Base-by-base conservation (phyloP, 2,888 invertebrate genomes). In the Papilio elwesi region DNA sequence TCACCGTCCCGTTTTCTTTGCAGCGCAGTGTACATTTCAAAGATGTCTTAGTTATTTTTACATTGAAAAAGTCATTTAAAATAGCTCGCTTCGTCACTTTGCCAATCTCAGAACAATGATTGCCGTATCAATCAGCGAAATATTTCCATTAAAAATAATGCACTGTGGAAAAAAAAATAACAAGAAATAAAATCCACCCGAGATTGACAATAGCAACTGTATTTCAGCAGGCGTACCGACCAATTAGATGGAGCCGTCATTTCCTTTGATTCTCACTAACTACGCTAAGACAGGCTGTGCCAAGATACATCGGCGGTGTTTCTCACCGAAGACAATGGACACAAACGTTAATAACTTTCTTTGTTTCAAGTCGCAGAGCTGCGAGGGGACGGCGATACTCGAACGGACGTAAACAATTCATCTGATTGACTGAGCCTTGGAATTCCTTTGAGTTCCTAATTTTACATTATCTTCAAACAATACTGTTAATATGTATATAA, bases 271-370 rank as follows among this genome's bases (percentile, higher is more conserved):
- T 69, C 67, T 67, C 66, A 70, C 74, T 75, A 76, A 77, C 76
- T 75, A 68, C 71, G 68, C 77, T 77, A 68, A 76, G 73, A 70
- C 62, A 67, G 59, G 73, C 74, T 59, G 76, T 80, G 78, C 83
- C 86, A 79, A 74, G 78, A 68, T 82, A 80, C 12, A 72, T 76
- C 84, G 90, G 90, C 76, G 75, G 76, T 82, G 85, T 80, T 81
- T 87, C 86, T 87, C 86, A 83, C 85, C 82, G 83, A 84, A 90
- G 87, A 92, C 92, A 92, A 92, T 90, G 83, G 85, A 80, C 79
- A 84, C 85, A 88, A 90, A 89, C 90, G 90, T 92, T 92, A 92
- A 92, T 92, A 92, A 90, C 89, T 90, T 90, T 89, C 92, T 91
- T 91, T 92, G 90, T 92, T 90, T 86, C 84, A 81, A 80, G 80